Evolutionary conservation across 1,140 invertebrate species (phyloP), one percentile per base, ranked within the genome.

Genomic region (Steinernema khuongi): DNA sequence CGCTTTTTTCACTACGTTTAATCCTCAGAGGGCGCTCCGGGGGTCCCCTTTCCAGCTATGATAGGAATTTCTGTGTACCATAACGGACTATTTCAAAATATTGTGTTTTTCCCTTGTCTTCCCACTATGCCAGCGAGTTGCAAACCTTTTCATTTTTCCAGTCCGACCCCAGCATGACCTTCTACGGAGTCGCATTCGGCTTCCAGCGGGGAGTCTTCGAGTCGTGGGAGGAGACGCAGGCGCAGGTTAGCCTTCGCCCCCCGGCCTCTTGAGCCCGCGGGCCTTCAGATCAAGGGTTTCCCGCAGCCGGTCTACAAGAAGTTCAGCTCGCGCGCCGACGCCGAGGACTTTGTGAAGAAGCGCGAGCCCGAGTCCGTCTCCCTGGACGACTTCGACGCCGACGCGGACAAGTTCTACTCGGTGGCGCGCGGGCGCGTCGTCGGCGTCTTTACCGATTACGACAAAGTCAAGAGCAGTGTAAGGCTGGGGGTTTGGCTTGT

Each of bases 371-470:
- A 43, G 31, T 70, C 17, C 17, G 30, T 36, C 71, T 72, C 67
- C 77, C 75, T 78, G 32, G 72, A 36, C 18, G 71, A 43, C 31
- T 31, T 31, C 22, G 74, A 76, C 19, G 32, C 31, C 0, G 41
- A 70, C 32, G 36, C 73, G 7, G 77, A 76, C 17, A 73, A 75
- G 29, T 78, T 79, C 31, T 80, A 80, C n/a, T 75, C 75, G 4
- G 79, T 80, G 0, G 79, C 79, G 18, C 72, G 79, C 43, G 79
- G 80, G 11, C 28, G 70, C 26, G 31, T 70, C 17, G 74, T 79
- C 41, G 80, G 80, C 7, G 74, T 81, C 7, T 81, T 79, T 41
- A 74, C 72, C 7, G 66, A 79, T 26, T 76, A 71, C 19, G 73
- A 79, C n/a, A 69, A 70, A 19, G 79, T 79, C 4, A 80, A 79